Base-by-base conservation (phyloP, 1,140 invertebrate species). In the Aphelinus certus region DNA sequence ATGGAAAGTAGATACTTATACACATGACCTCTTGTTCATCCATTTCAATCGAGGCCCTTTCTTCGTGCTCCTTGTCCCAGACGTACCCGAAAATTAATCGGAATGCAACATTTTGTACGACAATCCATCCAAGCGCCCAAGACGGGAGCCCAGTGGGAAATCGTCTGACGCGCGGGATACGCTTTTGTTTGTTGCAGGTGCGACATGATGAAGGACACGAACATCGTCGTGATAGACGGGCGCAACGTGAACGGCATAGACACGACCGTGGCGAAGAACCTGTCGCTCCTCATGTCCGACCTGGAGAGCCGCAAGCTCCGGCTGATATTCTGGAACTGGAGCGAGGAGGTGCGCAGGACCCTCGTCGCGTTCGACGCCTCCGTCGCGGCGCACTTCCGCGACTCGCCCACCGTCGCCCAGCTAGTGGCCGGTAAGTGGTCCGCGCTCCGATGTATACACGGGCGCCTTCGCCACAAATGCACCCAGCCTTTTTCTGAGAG, bases 201-300 rank as follows among this genome's bases (percentile, higher is more conserved):
- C 43, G 82, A 84, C 57, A 80, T 53, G 61, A 84, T 77, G 42
- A 67, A 76, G 7, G 75, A 78, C n/a, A 80, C 78, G 3, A 79
- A 82, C 64, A 82, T 86, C 4, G 88, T 93, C 58, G 83, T 93
- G 56, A 83, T 94, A 45, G 90, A 92, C 79, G 93, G 93, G 4
- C 82, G 87, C 67, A 89, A 91, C 79, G 88, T 92, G 66, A 83
- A 83, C 46, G 86, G 87, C 49, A 91, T 93, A 75, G 92, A 93
- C 81, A 87, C 90, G 0, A 92, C 92, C 3, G 91, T 92, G 7
- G 91, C 90, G 1, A 90, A 92, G 83, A 87, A 87, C 78, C 76
- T 87, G 4, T 76, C 79, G 10, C 69, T 85, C 9, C 81, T 88
- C n/a, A 73, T 82, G 56, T 65, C 77, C 4, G 85, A 88, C 77